Percentiles rank a stretch among this genome's conserved stretches.
Evolutionary conservation across 2,113 vertebrate genomes (phyloP).

Genomic region (Neotragus moschatus): DNA sequence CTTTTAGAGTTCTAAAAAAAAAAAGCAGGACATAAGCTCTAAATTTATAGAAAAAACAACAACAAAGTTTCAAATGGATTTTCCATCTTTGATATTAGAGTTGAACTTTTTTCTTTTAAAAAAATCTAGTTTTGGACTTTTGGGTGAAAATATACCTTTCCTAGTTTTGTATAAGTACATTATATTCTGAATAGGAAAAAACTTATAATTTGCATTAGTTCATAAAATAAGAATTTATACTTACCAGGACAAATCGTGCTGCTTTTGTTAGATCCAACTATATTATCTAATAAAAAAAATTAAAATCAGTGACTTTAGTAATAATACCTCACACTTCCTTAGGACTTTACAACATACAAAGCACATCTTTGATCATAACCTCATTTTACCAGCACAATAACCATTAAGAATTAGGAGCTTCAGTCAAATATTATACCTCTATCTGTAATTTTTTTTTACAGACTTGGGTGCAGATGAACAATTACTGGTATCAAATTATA

Average conservation of each 20-base stretch:
- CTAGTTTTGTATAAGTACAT: background rate
- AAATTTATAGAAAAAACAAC: background rate
- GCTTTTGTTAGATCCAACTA: constrained; percentile 88
- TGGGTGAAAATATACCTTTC: constrained; percentile 1
- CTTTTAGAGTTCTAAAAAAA: background rate
- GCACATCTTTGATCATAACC: background rate
- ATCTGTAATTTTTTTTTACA: background rate
- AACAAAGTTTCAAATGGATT: background rate
- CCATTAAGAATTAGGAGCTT: background rate
- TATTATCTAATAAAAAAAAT: constrained; percentile 84
- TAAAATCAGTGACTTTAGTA: constrained; percentile 43
- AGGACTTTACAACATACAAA: constrained; percentile 29
- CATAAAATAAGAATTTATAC: constrained; percentile 51
- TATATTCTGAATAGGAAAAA: constrained; percentile 14
- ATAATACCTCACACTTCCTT: background rate
- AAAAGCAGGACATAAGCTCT: background rate
- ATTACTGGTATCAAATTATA: background rate
- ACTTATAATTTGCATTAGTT: constrained; percentile 4
- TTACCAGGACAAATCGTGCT: constrained; percentile 95
- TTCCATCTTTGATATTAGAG: background rate
- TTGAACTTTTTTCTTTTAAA: background rate
- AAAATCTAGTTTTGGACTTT: constrained; percentile 1
- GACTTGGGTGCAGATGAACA: background rate
- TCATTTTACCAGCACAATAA: constrained; percentile 10
- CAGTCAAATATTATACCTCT: background rate